Evolutionary conservation across 2,888 invertebrate genomes (phyloP).

Genomic region (Spilosoma lubricipeda): DNA sequence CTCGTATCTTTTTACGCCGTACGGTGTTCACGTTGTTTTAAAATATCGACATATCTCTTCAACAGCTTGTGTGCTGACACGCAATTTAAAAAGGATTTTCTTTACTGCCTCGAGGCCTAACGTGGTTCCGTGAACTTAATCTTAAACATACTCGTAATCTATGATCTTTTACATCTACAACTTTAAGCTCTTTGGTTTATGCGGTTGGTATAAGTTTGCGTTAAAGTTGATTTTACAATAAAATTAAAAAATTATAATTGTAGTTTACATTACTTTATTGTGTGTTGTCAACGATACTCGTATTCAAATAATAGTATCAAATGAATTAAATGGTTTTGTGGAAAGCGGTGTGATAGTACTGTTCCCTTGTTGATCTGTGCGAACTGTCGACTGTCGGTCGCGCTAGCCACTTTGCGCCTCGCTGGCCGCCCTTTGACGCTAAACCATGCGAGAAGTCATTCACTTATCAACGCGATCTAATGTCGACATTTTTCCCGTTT

Average conservation of each 20-base stretch:
- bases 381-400: slow-evolving; percentile 43
- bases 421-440: slow-evolving; percentile 80
- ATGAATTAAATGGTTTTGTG: slow-evolving; percentile 32
- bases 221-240: neutral
- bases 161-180: slow-evolving; percentile 8
- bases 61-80: slow-evolving; percentile 65
- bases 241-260: neutral
- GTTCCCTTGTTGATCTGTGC: neutral
- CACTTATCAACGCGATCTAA: slow-evolving; percentile 83
- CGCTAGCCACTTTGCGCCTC: slow-evolving; percentile 65
- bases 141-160: slow-evolving; percentile 34
- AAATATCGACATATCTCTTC: slow-evolving; percentile 76
- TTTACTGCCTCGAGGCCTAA: slow-evolving; percentile 68
- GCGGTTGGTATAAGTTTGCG: neutral
- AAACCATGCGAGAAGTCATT: slow-evolving; percentile 84
- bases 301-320: neutral
- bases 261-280: neutral
- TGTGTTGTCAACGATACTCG: neutral
- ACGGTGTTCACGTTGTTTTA: slow-evolving; percentile 77
- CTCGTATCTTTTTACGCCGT: slow-evolving; percentile 83
- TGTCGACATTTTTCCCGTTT: slow-evolving; percentile 83
- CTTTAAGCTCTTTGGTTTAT: neutral
- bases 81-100: slow-evolving; percentile 84
- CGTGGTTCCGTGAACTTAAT: slow-evolving; percentile 38
- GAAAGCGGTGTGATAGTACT: slow-evolving; percentile 24